Percentiles rank a stretch among this genome's conserved stretches.
phyloP scores from a whole-genome alignment of 1,140 invertebrate species.

The Kradibia gibbosae region DNA sequence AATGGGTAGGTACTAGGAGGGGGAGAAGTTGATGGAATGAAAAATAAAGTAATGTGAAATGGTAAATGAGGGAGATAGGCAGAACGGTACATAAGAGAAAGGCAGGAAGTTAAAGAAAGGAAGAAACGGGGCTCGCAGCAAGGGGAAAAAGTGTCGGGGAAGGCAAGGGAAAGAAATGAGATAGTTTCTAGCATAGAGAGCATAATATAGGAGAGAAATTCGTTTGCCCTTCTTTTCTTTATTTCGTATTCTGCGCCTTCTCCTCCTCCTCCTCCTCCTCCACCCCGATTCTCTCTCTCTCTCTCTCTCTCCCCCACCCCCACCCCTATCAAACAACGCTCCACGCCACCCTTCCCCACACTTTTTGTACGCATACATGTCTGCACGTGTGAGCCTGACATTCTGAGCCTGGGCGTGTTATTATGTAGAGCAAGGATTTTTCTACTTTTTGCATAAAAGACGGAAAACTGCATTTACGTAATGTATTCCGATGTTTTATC shows the following conservation, averaged over 20 bases:
- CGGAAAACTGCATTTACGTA: conserved; percentile 27
- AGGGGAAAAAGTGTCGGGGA: neutral
- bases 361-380: neutral
- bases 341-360: neutral
- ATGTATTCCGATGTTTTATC: conserved; percentile 16
- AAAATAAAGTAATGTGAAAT: conserved; percentile 50
- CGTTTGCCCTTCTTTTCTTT: conserved; percentile 38
- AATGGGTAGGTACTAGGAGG: too few species aligned
- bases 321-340: too few species aligned
- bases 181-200: conserved; percentile 40
- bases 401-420: neutral
- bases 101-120: neutral
- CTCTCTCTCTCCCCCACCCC: too few species aligned
- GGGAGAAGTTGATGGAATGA: conserved; percentile 62
- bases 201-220: conserved; percentile 42
- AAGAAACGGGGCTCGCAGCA: neutral
- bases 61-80: conserved; percentile 14
- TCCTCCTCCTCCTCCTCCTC: too few species aligned
- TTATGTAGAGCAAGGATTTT: conserved; percentile 22
- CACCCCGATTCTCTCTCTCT: too few species aligned
- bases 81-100: conserved; percentile 35
- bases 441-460: neutral
- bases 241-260: neutral
- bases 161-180: conserved; percentile 44
- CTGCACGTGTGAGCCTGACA: neutral